These are phyloP conservation scores for Pardosa pseudoannulata DNA, from an alignment of 2,888 invertebrate species.

Conservation along the genomic window DNA sequence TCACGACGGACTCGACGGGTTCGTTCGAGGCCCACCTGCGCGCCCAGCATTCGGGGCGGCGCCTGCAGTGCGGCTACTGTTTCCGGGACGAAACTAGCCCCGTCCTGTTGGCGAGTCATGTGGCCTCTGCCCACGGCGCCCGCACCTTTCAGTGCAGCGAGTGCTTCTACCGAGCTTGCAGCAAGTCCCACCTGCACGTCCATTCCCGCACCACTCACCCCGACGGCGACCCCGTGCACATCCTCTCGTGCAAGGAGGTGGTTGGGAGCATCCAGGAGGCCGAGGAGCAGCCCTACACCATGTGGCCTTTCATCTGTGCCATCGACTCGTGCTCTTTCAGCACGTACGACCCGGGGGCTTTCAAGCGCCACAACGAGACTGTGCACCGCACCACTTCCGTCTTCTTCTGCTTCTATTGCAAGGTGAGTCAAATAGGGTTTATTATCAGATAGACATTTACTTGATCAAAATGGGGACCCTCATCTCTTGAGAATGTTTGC, in stretches of 20 bases:
- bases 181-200: slow-evolving; percentile 53
- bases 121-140: slow-evolving; percentile 34
- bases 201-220: slow-evolving; percentile 47
- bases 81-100: slow-evolving; percentile 18
- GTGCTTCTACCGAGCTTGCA: slow-evolving; percentile 63
- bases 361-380: slow-evolving; percentile 48
- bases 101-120: slow-evolving; percentile 29
- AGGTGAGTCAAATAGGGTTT: no score
- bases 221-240: background rate
- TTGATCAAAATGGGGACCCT: no score
- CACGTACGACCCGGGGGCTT: slow-evolving; percentile 56
- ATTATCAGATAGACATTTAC: no score
- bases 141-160: slow-evolving; percentile 55
- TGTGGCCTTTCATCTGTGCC: slow-evolving; percentile 58
- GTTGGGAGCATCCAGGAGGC: no score
- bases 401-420: slow-evolving; percentile 60
- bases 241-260: slow-evolving; percentile 5
- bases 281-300: background rate
- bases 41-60: slow-evolving; percentile 14
- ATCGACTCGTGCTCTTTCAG: slow-evolving; percentile 45
- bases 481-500: no score
- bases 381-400: slow-evolving; percentile 40
- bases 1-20: slow-evolving; percentile 22
- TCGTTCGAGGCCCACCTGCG: slow-evolving; percentile 27
- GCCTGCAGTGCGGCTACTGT: slow-evolving; percentile 51